Evolutionary conservation across 2,797 vertebrate species (phyloP), one percentile per base, ranked within the genome.

Genomic region (Acropternis orthonyx): DNA sequence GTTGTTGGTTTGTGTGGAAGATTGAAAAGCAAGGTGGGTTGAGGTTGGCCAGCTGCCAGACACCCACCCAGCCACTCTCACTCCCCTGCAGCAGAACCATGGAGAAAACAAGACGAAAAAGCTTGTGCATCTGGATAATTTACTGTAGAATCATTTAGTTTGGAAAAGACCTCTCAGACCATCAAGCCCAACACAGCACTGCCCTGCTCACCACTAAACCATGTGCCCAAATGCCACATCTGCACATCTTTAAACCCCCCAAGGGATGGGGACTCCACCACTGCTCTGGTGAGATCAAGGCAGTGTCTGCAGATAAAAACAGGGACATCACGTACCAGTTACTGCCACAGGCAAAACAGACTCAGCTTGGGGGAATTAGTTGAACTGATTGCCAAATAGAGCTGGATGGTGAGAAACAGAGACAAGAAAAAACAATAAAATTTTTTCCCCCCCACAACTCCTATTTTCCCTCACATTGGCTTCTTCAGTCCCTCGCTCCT

Each of bases 41-140:
- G 84, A 48, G 0, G 1, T 5, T 48, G 73, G 34, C 36, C 21
- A 23, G 34, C 27, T 62, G 63, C 56, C 36, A 65, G 15, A 28
- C 0, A 0, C 73, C 37, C 73, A 34, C 59, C n/a, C 36, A 55
- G 24, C 62, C 0, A 0, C 48, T 51, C 26, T 58, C 41, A 15
- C 18, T 68, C 37, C n/a, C 20, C 24, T 76, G 59, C 32, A 37
- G 49, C 54, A 73, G 32, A 52, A 48, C 8, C 5, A 4, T 2
- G 12, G 34, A 58, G 62, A 58, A 73, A 39, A 61, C 8, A 44
- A 44, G 15, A 8, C 21, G 14, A 52, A 85, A 26, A 52, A 34
- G 12, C 22, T 44, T 10, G 16, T 56, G 75, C 26, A 23, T 58
- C 59, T 51, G 44, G 86, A 21, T 28, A 24, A n/a, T 9, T 9